Evolutionary conservation across 2,888 invertebrate genomes (phyloP).

Genomic region (Lypha dubia): DNA sequence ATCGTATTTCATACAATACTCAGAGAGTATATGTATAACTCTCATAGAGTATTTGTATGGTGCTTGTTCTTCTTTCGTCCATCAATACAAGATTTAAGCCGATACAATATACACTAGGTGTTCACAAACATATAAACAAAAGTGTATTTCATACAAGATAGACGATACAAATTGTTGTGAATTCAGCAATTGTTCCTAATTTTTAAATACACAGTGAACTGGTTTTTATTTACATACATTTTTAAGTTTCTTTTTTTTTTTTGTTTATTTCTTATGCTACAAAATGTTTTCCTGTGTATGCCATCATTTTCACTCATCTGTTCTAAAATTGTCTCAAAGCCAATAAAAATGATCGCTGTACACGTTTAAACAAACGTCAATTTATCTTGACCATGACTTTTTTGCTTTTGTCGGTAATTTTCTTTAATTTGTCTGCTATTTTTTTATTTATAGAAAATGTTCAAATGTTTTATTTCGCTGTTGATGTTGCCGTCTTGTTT

Average conservation of each 20-base stretch:
- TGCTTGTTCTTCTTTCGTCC: no score
- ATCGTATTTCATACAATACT: no score
- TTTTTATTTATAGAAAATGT: slow-evolving; percentile 42
- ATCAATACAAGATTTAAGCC: no score
- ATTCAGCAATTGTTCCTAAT: no score
- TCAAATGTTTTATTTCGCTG: not conserved
- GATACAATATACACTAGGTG: no score
- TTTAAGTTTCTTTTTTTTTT: not conserved
- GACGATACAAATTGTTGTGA: no score
- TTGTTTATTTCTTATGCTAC: not conserved
- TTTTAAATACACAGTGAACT: no score
- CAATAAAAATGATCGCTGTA: not conserved
- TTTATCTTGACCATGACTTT: slow-evolving; percentile 59
- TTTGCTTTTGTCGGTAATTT: slow-evolving; percentile 33
- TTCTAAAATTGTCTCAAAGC: not conserved
- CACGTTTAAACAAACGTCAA: not conserved
- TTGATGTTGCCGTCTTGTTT: not conserved
- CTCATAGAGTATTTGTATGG: no score
- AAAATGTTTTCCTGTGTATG: not conserved
- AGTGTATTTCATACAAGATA: no score
- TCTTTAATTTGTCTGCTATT: slow-evolving; percentile 26
- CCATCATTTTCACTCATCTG: not conserved
- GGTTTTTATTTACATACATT: no score
- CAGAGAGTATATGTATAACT: no score
- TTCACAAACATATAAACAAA: no score